Percentiles rank a stretch among this genome's conserved stretches.
Conservation (phyloP, 2,888 invertebrate species). For the Asteroscopus sphinx region DNA sequence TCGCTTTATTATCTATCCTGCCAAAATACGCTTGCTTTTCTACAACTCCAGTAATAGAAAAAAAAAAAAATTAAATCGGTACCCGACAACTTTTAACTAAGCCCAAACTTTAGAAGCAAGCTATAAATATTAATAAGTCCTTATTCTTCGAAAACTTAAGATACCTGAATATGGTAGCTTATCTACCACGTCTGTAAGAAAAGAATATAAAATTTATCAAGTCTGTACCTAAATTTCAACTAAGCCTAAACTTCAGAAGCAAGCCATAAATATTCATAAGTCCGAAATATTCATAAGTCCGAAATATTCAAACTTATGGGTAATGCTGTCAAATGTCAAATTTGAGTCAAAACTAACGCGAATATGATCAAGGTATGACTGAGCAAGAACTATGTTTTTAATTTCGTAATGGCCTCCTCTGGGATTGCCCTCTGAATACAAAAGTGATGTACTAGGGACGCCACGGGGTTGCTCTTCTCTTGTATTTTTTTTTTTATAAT, state of each 20-base stretch:
- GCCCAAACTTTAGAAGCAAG: too few relatives aligned
- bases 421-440: slow-evolving; percentile 55
- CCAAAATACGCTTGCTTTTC: too few relatives aligned
- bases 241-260: slow-evolving; percentile 8
- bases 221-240: not conserved
- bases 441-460: slow-evolving; percentile 33
- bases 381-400: slow-evolving; percentile 67
- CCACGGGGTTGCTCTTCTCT: slow-evolving; percentile 32
- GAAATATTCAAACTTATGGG: slow-evolving; percentile 30
- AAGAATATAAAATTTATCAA: not conserved
- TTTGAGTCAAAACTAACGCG: slow-evolving; percentile 55
- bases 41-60: too few relatives aligned
- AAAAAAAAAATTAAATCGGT: too few relatives aligned
- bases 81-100: too few relatives aligned
- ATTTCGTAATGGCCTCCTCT: slow-evolving; percentile 72
- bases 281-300: slow-evolving; percentile 26
- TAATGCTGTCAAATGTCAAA: slow-evolving; percentile 52
- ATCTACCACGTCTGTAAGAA: too few relatives aligned
- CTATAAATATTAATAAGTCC: too few relatives aligned
- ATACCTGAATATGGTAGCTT: too few relatives aligned
- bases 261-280: slow-evolving; percentile 33
- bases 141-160: too few relatives aligned
- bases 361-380: slow-evolving; percentile 41
- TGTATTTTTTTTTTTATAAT: too few relatives aligned
- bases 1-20: too few relatives aligned